Evolutionary conservation across 2,113 vertebrate genomes (phyloP).

Genomic region (Mungos mungo): DNA sequence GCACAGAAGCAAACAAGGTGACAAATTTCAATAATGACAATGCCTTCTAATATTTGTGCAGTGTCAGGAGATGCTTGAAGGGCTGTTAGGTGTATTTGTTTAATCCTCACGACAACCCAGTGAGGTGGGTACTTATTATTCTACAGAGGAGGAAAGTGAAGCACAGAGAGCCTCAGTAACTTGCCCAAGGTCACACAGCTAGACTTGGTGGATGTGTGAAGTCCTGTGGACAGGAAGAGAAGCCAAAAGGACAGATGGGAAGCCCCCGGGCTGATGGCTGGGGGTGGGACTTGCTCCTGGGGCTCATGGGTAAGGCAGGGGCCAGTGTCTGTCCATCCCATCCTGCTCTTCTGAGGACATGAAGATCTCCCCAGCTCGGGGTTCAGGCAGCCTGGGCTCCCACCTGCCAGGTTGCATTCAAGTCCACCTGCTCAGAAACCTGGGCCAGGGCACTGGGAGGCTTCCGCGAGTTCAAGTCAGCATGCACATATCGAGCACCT

Average conservation of each 20-base stretch:
- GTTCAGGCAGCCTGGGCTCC: neutral
- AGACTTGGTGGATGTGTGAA: neutral
- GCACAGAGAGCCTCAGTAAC: neutral
- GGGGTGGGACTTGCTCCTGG: neutral
- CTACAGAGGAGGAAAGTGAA: neutral
- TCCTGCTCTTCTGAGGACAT: neutral
- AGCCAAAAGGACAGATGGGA: neutral
- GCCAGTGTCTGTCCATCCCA: neutral
- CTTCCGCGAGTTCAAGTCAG: neutral
- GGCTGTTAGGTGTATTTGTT: neutral
- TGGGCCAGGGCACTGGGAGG: neutral
- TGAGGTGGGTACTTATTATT: neutral
- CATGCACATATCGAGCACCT: neutral
- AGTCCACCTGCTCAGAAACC: neutral
- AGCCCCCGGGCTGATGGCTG: neutral
- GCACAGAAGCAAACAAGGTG: neutral
- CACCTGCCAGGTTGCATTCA: neutral
- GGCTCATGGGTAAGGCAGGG: neutral
- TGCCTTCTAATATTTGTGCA: neutral
- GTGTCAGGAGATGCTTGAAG: neutral
- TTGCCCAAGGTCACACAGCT: neutral
- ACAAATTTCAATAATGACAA: neutral
- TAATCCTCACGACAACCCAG: neutral
- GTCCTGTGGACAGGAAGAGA: neutral
- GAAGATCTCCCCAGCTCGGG: neutral